Evolutionary conservation across 2,888 invertebrate species (phyloP).

Genomic region (Tromatobia lineatoria): DNA sequence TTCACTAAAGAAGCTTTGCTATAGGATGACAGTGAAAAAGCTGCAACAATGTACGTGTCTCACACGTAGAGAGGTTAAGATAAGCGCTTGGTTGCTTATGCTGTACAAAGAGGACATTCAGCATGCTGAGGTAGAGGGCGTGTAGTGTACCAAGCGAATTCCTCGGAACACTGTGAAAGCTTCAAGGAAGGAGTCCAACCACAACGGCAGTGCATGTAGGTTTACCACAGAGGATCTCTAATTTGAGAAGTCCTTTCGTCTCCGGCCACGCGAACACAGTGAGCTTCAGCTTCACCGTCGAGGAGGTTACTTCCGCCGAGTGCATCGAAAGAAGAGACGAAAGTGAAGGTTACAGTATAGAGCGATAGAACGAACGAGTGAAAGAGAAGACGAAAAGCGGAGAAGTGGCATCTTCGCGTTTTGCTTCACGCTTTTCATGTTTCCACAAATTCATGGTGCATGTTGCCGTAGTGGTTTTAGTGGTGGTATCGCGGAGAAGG

Average conservation of each 20-base stretch:
- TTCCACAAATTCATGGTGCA: too few species aligned
- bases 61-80: conserved; percentile 35
- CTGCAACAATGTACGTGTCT: conserved; percentile 8
- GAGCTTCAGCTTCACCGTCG: conserved; percentile 37
- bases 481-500: too few species aligned
- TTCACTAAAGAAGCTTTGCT: background rate
- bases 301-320: conserved; percentile 54
- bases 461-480: too few species aligned
- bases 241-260: conserved; percentile 49
- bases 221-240: conserved; percentile 33
- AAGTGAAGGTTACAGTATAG: too few species aligned
- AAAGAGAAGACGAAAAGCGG: too few species aligned
- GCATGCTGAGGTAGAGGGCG: conserved; percentile 20
- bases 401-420: too few species aligned
- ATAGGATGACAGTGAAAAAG: too few species aligned
- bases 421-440: too few species aligned
- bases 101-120: conserved; percentile 49
- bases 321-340: conserved; percentile 19
- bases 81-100: conserved; percentile 27
- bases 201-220: conserved; percentile 1
- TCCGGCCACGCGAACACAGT: too few species aligned
- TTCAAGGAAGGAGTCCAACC: conserved; percentile 14
- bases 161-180: conserved; percentile 5
- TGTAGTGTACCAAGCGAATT: conserved; percentile 42
- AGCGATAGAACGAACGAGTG: too few species aligned